A percentile compares a stretch with the other conserved stretches of the same genome.
Conservation (phyloP, 2,113 vertebrate species). For the Sander lucioperca region DNA sequence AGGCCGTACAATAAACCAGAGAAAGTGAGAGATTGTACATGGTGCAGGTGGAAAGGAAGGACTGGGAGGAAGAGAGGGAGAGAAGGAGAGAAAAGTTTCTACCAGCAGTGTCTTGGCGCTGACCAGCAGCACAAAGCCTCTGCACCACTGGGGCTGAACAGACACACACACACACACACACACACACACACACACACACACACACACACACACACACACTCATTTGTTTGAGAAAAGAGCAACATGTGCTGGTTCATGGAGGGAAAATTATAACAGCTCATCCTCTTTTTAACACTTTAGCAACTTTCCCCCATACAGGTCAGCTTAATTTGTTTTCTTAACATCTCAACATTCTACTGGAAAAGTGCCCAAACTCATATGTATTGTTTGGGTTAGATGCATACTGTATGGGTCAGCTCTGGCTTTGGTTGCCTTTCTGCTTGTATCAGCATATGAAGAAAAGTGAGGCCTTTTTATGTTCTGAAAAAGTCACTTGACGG, state of each 20-base stretch:
- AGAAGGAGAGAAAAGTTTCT: constrained; percentile 60
- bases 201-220: constrained; percentile 41
- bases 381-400: neutral
- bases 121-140: constrained; percentile 70
- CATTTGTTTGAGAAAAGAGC: constrained; percentile 59
- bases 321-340: neutral
- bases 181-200: constrained; percentile 36
- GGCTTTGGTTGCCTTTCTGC: neutral
- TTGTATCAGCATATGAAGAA: neutral
- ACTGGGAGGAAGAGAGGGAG: neutral
- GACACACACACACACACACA: constrained; percentile 44
- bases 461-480: neutral
- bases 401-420: neutral
- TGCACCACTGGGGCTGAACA: constrained; percentile 54
- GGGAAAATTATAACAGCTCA: constrained; percentile 38
- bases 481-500: neutral
- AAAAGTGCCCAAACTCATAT: neutral
- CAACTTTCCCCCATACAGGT: neutral
- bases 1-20: neutral
- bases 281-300: neutral
- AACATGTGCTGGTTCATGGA: constrained; percentile 42
- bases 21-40: neutral
- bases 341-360: neutral
- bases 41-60: constrained; percentile 47
- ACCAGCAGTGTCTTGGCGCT: constrained; percentile 58